These are phyloP conservation scores for Elysia chlorotica DNA, from an alignment of 1,140 invertebrate species.

Conservation along the genomic window DNA sequence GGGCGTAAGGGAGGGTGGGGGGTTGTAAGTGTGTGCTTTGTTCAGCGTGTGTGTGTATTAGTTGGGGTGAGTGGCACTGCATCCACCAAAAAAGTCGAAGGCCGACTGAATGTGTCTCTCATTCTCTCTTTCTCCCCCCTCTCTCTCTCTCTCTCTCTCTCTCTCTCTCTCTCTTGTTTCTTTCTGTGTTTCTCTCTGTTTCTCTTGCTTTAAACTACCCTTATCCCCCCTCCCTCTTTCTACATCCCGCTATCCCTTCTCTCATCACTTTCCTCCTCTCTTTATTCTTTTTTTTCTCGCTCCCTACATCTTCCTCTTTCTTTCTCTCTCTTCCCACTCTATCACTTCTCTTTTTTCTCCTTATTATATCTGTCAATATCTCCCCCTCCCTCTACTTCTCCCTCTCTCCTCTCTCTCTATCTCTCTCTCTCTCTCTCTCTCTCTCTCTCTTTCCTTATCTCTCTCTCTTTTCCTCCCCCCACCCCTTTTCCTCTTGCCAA, in stretches of 20 bases:
- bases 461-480: background rate
- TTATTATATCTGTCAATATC: background rate
- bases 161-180: background rate
- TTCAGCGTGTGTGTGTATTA: too few species aligned
- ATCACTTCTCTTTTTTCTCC: background rate
- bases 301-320: background rate
- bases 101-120: background rate
- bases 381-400: background rate
- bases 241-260: too few species aligned
- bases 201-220: too few species aligned
- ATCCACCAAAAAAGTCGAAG: too few species aligned
- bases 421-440: background rate
- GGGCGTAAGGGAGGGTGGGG: too few species aligned
- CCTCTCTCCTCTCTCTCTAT: background rate
- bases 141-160: background rate
- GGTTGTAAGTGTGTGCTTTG: too few species aligned
- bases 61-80: too few species aligned
- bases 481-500: background rate
- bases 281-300: background rate
- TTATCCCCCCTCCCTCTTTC: too few species aligned
- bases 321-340: background rate
- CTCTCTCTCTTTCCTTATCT: background rate
- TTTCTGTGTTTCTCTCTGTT: background rate
- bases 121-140: background rate
- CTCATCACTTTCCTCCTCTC: background rate